Conservation (phyloP, 2,797 vertebrate genomes). For the Myotis planiceps region DNA sequence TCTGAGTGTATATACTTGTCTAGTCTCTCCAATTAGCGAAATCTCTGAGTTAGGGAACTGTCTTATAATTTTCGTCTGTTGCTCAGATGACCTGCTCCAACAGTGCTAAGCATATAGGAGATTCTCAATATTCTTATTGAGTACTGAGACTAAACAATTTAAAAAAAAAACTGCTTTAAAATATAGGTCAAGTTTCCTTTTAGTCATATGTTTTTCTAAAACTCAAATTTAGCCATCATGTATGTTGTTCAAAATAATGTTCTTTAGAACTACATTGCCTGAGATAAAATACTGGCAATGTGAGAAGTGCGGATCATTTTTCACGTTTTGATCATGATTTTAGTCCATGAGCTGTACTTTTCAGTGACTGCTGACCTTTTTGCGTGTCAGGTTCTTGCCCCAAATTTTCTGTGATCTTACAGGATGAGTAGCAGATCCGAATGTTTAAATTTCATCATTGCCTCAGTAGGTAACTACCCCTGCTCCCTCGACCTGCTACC, state of each 20-base stretch:
- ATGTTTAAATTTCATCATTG: not conserved
- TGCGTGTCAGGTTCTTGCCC: not conserved
- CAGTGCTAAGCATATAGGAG: not conserved
- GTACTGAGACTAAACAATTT: not conserved
- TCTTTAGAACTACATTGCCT: not conserved
- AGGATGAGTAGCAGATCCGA: not conserved
- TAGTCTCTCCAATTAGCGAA: not conserved
- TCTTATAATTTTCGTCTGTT: not conserved
- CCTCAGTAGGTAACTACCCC: not conserved
- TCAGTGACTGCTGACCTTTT: not conserved
- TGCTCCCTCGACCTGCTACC: not conserved
- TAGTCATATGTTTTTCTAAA: conserved; percentile 1
- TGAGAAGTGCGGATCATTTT: not conserved
- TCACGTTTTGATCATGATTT: not conserved
- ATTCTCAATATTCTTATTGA: not conserved
- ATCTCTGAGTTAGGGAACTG: not conserved
- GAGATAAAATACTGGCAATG: not conserved
- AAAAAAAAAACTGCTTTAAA: not conserved
- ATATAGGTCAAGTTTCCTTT: not conserved
- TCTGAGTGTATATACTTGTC: not conserved
- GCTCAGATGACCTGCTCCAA: not conserved
- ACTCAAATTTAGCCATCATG: not conserved
- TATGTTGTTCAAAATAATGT: not conserved
- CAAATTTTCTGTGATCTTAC: not conserved
- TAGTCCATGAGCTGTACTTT: not conserved